phyloP scores from a whole-genome alignment of 30 jellyfish, hydroid and myxozoan genomes.

The Catostylus mosaicus region DNA sequence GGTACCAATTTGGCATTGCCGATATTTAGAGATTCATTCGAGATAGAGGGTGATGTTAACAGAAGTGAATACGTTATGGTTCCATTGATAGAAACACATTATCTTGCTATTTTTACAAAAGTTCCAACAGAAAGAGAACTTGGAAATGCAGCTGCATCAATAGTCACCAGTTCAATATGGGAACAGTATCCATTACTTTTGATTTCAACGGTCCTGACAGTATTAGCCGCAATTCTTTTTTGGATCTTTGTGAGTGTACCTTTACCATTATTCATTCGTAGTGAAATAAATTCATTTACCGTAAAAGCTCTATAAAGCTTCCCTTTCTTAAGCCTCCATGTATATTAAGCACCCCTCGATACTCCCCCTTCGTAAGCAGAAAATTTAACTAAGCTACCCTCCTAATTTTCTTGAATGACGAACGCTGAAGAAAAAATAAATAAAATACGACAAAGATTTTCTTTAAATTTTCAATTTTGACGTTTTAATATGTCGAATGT shows the following conservation, averaged over 20 bases:
- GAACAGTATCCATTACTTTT: constrained; percentile 27
- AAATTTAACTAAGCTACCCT: too few relatives aligned
- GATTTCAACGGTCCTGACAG: background rate
- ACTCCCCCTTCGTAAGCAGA: too few relatives aligned
- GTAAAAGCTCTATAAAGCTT: too few relatives aligned
- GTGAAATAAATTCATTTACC: too few relatives aligned
- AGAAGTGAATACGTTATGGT: constrained; percentile 8
- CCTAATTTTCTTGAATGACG: too few relatives aligned
- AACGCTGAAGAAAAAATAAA: too few relatives aligned
- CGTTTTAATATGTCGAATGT: too few relatives aligned
- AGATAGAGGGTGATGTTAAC: constrained; percentile 12
- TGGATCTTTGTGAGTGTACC: constrained; percentile 44
- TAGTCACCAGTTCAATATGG: constrained; percentile 9
- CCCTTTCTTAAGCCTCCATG: too few relatives aligned
- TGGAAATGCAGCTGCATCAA: constrained; percentile 40
- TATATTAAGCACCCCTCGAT: too few relatives aligned
- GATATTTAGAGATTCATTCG: constrained; percentile 3
- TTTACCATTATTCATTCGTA: background rate
- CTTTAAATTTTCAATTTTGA: too few relatives aligned
- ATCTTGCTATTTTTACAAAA: constrained; percentile 16
- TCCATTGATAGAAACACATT: constrained; percentile 3
- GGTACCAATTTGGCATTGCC: constrained; percentile 53
- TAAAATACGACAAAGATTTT: too few relatives aligned
- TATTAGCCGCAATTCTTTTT: constrained; percentile 42
- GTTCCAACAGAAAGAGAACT: constrained; percentile 19